Evolutionary conservation across 2,797 vertebrate genomes (phyloP).

Genomic region (Clangula hyemalis): DNA sequence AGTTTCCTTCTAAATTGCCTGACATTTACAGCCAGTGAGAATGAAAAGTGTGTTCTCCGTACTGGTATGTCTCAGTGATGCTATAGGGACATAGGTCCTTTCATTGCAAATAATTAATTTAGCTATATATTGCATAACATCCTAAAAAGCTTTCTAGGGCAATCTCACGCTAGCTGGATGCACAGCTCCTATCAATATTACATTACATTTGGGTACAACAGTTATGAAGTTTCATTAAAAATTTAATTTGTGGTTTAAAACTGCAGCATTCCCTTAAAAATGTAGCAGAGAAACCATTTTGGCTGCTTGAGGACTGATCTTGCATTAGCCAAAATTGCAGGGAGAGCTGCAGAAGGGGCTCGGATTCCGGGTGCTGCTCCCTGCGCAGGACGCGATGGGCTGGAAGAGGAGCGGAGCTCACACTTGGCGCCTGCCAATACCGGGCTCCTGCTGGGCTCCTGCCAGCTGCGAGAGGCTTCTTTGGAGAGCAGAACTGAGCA

Average conservation of each 20-base stretch:
- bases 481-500: rapidly evolving
- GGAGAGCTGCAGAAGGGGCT: not conserved
- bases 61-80: slow-evolving; percentile 53
- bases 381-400: rapidly evolving
- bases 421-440: rapidly evolving
- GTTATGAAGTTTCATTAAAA: slow-evolving; percentile 81
- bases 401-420: rapidly evolving
- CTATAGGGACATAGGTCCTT: slow-evolving; percentile 60
- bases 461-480: rapidly evolving
- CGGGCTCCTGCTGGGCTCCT: rapidly evolving
- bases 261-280: slow-evolving; percentile 73
- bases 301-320: not conserved
- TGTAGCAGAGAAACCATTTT: not conserved
- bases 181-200: slow-evolving; percentile 78
- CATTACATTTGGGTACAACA: slow-evolving; percentile 71
- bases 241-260: slow-evolving; percentile 81
- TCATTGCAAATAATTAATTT: slow-evolving; percentile 82
- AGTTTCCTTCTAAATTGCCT: not conserved
- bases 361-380: rapidly evolving
- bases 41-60: slow-evolving; percentile 18
- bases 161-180: slow-evolving; percentile 70
- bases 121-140: slow-evolving; percentile 79
- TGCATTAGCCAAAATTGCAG: not conserved
- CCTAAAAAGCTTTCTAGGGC: slow-evolving; percentile 80
- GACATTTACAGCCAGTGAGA: slow-evolving; percentile 46